Evolutionary conservation across 2,797 vertebrate genomes (phyloP), one percentile per base, ranked within the genome.

Genomic region (Chanos chanos): DNA sequence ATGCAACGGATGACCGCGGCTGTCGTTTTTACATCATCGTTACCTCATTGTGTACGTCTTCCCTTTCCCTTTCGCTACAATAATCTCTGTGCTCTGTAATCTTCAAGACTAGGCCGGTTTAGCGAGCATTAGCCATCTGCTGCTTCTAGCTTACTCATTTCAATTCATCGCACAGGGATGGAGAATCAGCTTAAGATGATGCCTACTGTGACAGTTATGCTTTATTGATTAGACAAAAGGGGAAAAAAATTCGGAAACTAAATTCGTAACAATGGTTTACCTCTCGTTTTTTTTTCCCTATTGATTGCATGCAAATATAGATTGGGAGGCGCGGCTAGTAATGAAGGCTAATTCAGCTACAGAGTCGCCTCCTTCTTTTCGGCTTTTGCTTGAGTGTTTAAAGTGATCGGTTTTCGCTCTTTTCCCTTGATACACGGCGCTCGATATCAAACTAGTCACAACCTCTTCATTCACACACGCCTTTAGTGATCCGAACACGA

Each of bases 21-120:
- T 85, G 80, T 77, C 77, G 85, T 81, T 90, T 89, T 88, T 89
- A 86, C 89, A 83, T 91, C 90, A 90, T 85, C 80, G 61, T 85
- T 89, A 89, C 85, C 88, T 91, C 86, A 86, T 74, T 54, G 19
- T 77, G 73, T 7, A 49, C 33, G 41, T 65, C 51, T 73, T 78
- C 73, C 67, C 65, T 58, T 49, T 50, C 65, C 10, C 71, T 74
- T 71, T 56, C 30, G 70, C 73, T 79, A 76, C 66, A 79, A 81
- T 86, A 83, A 84, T 80, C 75, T 62, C 55, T 59, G 54, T 53
- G 60, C 60, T 61, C 55, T 58, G 67, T 63, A 51, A 82, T 73
- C 50, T 57, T 28, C 4, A 39, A 68, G 64, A 60, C 48, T 47
- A 64, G 70, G 72, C 54, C 50, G 54, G 58, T 81, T 56, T 25